Base-by-base conservation (phyloP, 2,888 invertebrate genomes). In the Tenthredo mesomela region DNA sequence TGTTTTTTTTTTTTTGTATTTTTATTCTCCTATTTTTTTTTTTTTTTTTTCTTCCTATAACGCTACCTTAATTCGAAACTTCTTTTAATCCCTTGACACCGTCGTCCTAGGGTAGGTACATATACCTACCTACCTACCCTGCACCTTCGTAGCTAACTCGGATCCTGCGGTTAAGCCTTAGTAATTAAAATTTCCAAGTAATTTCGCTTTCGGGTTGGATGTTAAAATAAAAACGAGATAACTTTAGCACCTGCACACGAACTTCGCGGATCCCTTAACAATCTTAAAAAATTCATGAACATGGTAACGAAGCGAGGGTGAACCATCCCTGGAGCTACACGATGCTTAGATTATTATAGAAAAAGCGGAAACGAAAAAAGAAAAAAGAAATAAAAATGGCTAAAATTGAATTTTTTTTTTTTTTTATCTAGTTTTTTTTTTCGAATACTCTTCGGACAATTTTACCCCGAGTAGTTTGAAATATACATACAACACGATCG, bases 161-260 rank as follows among this genome's bases (percentile, higher is more conserved):
- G 54, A n/a, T 54, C 21, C 18, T 54, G 21, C 12, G 77, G 77
- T 77, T 77, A 54, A 77, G 77, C 18, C 77, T 54, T 7, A 54
- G 47, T 77, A 77, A 77, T 77, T 77, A 77, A 77, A 77, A 77
- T 77, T 77, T 50, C 29, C 29, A 54, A 77, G 77, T 77, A 77
- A 77, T 50, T 77, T 77, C 18, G 77, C 33, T 25, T 54, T 54
- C n/a, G 29, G 77, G 29, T 47, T 54, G 40, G 40, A 77, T n/a
- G 77, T 54, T 54, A 29, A 77, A 77, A 77, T 77, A 77, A 50
- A 54, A 77, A 77, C 18, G 33, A 47, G 77, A 77, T 33, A 77
- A 77, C 77, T 77, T 77, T 54, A 77, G 18, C 54, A 29, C 33
- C 29, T 54, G 54, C 50, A 47, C 50, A 47, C 1, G 5, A 50